These are phyloP conservation scores for Laspeyria flexula DNA, from an alignment of 2,888 invertebrate genomes.

Conservation along the genomic window DNA sequence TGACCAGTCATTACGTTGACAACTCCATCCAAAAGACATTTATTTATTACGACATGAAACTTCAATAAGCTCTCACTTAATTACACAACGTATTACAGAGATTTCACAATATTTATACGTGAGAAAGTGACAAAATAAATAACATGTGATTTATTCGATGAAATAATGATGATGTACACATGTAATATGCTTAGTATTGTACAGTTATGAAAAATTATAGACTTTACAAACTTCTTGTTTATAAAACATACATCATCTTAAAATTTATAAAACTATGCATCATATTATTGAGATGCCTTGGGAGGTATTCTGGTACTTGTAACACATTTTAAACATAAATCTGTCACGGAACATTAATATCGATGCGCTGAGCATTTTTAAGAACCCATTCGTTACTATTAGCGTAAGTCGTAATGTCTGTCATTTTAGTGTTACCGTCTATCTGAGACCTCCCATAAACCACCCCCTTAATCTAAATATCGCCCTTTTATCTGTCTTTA, in stretches of 20 bases:
- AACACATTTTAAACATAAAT: constrained; percentile 35
- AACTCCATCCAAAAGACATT: constrained; percentile 19
- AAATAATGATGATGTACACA: constrained; percentile 9
- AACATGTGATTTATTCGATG: constrained; percentile 25
- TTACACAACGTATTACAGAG: constrained; percentile 22
- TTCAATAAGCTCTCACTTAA: constrained; percentile 28
- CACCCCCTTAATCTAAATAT: constrained; percentile 80
- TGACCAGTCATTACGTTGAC: constrained; percentile 18
- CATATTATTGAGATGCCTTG: background rate
- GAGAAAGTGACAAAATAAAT: constrained; percentile 31
- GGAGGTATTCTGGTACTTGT: background rate
- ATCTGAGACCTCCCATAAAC: constrained; percentile 75
- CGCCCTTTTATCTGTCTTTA: constrained; percentile 84
- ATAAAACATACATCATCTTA: background rate
- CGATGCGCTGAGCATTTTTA: constrained; percentile 49
- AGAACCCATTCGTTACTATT: constrained; percentile 72
- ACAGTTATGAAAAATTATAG: background rate
- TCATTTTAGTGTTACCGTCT: constrained; percentile 67
- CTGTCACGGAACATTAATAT: constrained; percentile 28
- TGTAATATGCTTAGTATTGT: constrained; percentile 18
- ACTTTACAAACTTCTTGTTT: background rate
- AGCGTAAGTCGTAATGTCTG: constrained; percentile 70
- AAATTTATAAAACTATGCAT: background rate
- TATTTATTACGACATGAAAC: constrained; percentile 26
- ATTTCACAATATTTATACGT: constrained; percentile 23